phyloP scores from a whole-genome alignment of 1,140 invertebrate species.

The Neuroterus valhalla region DNA sequence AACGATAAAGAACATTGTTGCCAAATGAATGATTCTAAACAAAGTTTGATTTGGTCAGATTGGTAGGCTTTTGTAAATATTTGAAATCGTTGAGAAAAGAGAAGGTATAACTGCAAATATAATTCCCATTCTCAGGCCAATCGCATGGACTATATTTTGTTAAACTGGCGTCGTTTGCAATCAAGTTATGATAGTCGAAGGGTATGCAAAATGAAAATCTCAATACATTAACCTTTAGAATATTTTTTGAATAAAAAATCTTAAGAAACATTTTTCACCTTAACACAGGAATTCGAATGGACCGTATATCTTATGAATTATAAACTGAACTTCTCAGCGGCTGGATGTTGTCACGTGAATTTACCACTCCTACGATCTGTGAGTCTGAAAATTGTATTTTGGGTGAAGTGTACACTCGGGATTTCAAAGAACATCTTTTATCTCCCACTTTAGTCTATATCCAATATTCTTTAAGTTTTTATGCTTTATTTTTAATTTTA shows the following conservation, averaged over 20 bases:
- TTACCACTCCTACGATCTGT: conserved; percentile 66
- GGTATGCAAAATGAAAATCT: neutral
- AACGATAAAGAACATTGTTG: no score
- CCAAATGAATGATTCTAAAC: no score
- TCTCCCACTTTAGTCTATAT: no score
- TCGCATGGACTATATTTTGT: conserved; percentile 53
- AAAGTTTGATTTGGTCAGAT: no score
- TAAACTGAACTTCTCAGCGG: conserved; percentile 65
- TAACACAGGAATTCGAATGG: conserved; percentile 55
- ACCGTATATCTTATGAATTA: conserved; percentile 65
- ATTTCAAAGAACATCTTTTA: no score
- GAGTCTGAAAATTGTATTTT: conserved; percentile 36
- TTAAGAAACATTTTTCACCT: conserved; percentile 21
- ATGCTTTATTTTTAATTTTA: no score
- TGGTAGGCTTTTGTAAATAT: neutral
- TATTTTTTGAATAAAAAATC: no score
- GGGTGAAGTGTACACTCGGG: neutral
- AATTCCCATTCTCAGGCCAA: conserved; percentile 59
- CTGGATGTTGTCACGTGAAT: conserved; percentile 68
- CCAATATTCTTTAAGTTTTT: no score
- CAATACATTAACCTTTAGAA: neutral
- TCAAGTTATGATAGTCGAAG: neutral
- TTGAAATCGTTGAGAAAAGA: no score
- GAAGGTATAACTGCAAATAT: no score
- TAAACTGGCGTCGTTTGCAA: conserved; percentile 54